Conservation (phyloP, 2,888 invertebrate species). For the Drosophila anomalata region DNA sequence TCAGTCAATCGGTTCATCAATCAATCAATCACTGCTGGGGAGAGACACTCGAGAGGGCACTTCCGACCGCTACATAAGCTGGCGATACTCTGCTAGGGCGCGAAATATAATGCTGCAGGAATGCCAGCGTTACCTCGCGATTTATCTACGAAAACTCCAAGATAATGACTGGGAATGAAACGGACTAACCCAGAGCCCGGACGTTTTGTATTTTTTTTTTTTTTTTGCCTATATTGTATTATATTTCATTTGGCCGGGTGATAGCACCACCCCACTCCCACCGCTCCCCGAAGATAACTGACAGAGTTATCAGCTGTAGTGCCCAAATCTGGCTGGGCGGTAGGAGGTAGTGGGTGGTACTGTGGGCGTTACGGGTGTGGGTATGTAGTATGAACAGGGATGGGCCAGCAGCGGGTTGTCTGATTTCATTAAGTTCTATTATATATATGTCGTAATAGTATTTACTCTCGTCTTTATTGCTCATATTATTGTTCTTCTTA, state of each 20-base stretch:
- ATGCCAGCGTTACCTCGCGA: constrained; percentile 55
- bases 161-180: constrained; percentile 61
- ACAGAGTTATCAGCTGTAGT: constrained; percentile 30
- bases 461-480: constrained; percentile 24
- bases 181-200: constrained; percentile 30
- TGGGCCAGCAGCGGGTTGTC: constrained; percentile 25
- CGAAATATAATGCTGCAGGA: constrained; percentile 46
- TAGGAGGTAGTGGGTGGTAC: constrained; percentile 1
- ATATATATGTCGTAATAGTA: constrained; percentile 42
- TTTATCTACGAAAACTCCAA: constrained; percentile 77
- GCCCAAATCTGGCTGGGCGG: constrained; percentile 10
- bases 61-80: constrained; percentile 47
- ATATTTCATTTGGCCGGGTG: constrained; percentile 67
- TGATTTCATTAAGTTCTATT: constrained; percentile 26
- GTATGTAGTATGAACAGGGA: constrained; percentile 7
- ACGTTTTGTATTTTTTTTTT: constrained; percentile 32
- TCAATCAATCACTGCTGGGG: constrained; percentile 28
- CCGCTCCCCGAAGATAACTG: constrained; percentile 58
- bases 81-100: constrained; percentile 37
- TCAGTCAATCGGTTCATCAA: constrained; percentile 35
- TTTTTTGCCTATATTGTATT: constrained; percentile 60
- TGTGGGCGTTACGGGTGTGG: constrained; percentile 12
- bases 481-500: constrained; percentile 23
- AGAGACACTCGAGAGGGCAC: constrained; percentile 31
- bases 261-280: constrained; percentile 41